These are phyloP conservation scores for Cheirogaleus major DNA, from an alignment of 2,797 vertebrate genomes.

Conservation along the genomic window DNA sequence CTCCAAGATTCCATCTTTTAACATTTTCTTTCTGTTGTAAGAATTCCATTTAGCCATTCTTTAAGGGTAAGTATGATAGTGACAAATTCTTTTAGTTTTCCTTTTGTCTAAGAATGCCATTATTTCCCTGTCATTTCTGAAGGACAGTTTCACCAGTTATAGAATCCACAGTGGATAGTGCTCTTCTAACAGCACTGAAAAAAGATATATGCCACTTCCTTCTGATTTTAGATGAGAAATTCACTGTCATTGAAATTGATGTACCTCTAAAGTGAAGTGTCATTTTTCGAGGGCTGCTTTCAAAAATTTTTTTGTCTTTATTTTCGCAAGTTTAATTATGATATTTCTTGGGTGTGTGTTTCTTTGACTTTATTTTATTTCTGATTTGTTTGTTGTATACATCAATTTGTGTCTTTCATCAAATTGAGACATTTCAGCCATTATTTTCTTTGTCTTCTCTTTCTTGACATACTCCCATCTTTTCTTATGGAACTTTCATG, in stretches of 20 bases:
- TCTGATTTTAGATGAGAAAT: not conserved
- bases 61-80: not conserved
- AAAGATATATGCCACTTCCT: not conserved
- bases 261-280: not conserved
- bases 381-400: not conserved
- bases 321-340: not conserved
- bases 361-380: not conserved
- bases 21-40: not conserved
- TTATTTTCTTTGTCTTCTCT: not conserved
- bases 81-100: not conserved
- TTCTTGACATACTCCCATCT: not conserved
- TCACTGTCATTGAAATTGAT: not conserved
- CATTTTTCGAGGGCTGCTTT: not conserved
- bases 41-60: not conserved
- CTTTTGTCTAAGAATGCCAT: not conserved
- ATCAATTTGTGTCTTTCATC: not conserved
- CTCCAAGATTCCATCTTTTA: not conserved
- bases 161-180: not conserved
- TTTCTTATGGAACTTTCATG: not conserved
- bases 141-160: not conserved
- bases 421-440: not conserved
- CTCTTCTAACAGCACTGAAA: not conserved
- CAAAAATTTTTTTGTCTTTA: not conserved
- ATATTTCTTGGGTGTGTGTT: not conserved
- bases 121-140: not conserved